phyloP scores from a whole-genome alignment of 1,140 invertebrate genomes.

The Forficula auricularia region DNA sequence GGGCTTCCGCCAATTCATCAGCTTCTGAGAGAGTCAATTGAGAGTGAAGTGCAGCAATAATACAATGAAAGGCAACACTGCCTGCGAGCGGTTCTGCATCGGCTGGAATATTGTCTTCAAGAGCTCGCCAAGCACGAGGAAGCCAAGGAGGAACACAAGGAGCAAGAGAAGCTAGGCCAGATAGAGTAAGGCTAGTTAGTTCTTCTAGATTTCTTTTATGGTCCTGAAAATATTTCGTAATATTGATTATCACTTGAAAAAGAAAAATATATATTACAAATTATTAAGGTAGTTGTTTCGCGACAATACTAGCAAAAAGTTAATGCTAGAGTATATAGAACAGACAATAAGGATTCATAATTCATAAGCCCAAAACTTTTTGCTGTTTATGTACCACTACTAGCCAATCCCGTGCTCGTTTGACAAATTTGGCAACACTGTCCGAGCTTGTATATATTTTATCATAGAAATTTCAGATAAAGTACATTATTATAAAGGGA shows the following conservation, averaged over 20 bases:
- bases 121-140: conserved; percentile 29
- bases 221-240: conserved; percentile 1
- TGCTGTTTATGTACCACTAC: too few species aligned
- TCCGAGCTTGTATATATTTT: too few species aligned
- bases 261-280: not conserved
- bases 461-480: too few species aligned
- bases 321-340: too few species aligned
- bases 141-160: conserved; percentile 40
- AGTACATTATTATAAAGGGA: too few species aligned
- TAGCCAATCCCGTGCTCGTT: too few species aligned
- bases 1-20: conserved; percentile 46
- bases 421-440: too few species aligned
- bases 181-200: conserved; percentile 44
- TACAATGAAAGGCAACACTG: conserved; percentile 44
- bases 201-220: conserved; percentile 7
- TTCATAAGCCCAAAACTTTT: too few species aligned
- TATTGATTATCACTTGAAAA: not conserved
- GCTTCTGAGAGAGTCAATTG: conserved; percentile 20
- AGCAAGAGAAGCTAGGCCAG: conserved; percentile 43
- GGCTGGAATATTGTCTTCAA: conserved; percentile 45
- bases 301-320: too few species aligned
- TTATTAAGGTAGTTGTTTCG: too few species aligned
- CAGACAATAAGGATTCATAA: too few species aligned
- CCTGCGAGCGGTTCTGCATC: conserved; percentile 41
- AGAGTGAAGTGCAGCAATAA: conserved; percentile 22